Base-by-base conservation (phyloP, 2,888 invertebrate species). In the Drosophila atripex region DNA sequence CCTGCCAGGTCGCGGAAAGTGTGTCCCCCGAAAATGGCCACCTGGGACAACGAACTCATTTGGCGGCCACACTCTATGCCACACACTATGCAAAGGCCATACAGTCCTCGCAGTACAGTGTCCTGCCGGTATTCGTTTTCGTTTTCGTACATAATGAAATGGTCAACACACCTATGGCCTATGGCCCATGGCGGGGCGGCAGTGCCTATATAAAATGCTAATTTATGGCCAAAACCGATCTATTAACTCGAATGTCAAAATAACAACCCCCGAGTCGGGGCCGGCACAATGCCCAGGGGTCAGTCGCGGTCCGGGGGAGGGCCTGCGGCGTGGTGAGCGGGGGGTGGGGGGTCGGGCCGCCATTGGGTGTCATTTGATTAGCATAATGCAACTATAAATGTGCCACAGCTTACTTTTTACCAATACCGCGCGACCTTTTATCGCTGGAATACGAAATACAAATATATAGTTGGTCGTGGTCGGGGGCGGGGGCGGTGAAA, bases 171-270 rank as follows among this genome's bases (percentile, higher is more conserved):
- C 64, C 64, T 72, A 45, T 71, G 35, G 28, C 7, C 2, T n/a
- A 12, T 12, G 21, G 21, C 21, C 21, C 21, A 3, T 2, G 12
- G 5, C 5, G 4, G 32, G 18, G 18, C 18, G 18, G 12, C 35
- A n/a, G n/a, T 35, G 66, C 71, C 56, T 72, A 79, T 85, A 82
- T 82, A 82, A 74, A 85, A 85, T 86, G 87, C 85, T 85, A 85
- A 85, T 86, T 84, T 84, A 82, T 75, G 82, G 74, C 75, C 77
- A 78, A 86, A 86, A 88, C 88, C 86, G 83, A 86, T 88, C 88
- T 87, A 88, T 88, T 88, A 87, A 88, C 87, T 83, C 78, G 80
- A 79, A 85, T 85, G 87, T 88, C 83, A 86, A 86, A 84, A 82
- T 84, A 77, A 80, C 51, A 45, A 73, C 75, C 61, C 39, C 18